A percentile compares a stretch with the other conserved stretches of the same genome.
Conservation (phyloP, 2,113 vertebrate genomes). For the Malurus elegans region DNA sequence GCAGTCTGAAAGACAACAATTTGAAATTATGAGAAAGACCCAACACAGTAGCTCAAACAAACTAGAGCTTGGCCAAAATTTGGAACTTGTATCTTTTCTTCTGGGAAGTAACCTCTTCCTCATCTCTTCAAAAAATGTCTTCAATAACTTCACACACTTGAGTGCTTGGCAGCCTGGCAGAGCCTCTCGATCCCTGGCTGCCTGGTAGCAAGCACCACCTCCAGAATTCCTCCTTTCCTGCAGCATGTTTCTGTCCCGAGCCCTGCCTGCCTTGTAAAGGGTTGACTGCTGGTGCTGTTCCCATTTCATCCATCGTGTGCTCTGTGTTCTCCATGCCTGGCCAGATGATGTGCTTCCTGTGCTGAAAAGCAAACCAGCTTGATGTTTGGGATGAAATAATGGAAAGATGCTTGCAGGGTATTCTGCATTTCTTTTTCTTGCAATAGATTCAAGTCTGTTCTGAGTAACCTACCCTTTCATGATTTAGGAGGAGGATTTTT, state of each 20-base stretch:
- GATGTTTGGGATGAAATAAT: neutral
- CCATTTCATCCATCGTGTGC: neutral
- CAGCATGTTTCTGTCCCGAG: neutral
- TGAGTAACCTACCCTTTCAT: neutral
- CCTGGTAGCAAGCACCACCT: neutral
- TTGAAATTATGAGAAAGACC: neutral
- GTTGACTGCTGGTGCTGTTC: neutral
- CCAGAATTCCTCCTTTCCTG: neutral
- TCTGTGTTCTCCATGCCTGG: neutral
- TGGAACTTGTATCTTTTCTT: neutral
- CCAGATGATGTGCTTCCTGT: neutral
- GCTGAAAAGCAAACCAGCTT: neutral
- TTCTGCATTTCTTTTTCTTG: neutral
- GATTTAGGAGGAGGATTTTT: neutral
- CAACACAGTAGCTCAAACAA: neutral
- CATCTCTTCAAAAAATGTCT: neutral
- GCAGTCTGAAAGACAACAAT: neutral
- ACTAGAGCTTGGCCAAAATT: neutral
- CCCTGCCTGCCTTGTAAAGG: neutral
- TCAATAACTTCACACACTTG: neutral
- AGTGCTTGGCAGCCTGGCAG: neutral
- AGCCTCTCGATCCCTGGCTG: neutral
- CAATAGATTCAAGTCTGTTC: neutral
- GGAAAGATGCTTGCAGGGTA: neutral
- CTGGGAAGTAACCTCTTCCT: neutral